Conservation (phyloP, 37 sponge, comb jelly and placozoan species). For the Spongilla lacustris region DNA sequence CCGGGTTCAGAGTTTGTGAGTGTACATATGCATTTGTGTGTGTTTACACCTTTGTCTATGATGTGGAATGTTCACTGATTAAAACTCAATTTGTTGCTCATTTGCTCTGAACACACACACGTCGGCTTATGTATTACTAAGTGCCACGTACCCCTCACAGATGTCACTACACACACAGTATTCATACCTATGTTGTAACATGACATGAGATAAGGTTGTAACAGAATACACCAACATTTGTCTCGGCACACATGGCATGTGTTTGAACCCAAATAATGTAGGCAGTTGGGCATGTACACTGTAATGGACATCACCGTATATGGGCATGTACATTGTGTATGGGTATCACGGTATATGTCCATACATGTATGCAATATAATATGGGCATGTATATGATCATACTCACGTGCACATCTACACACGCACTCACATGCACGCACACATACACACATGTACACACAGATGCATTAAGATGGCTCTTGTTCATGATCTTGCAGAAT, state of each 20-base stretch:
- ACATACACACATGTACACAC: slow-evolving; percentile 1
- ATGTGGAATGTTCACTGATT: not conserved
- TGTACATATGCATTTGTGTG: not conserved
- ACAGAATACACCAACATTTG: too few relatives aligned
- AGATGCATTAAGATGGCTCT: slow-evolving; percentile 90
- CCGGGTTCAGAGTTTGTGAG: not conserved
- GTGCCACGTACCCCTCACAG: not conserved
- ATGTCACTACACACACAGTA: not conserved
- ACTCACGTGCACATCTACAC: not conserved
- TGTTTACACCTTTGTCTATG: not conserved
- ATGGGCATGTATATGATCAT: too few relatives aligned
- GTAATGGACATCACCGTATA: too few relatives aligned
- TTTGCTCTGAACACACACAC: not conserved
- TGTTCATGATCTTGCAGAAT: slow-evolving; percentile 94
- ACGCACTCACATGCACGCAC: slow-evolving; percentile 5
- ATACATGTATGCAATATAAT: too few relatives aligned
- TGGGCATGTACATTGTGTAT: too few relatives aligned
- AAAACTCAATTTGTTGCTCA: not conserved
- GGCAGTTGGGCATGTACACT: too few relatives aligned
- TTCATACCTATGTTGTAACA: not conserved
- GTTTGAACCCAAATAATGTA: too few relatives aligned
- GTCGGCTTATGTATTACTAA: not conserved
- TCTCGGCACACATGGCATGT: too few relatives aligned
- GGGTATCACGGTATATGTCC: too few relatives aligned
- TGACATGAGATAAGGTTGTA: too few relatives aligned